phyloP scores from a whole-genome alignment of 1,140 invertebrate genomes.

The Oscheius sp. region DNA sequence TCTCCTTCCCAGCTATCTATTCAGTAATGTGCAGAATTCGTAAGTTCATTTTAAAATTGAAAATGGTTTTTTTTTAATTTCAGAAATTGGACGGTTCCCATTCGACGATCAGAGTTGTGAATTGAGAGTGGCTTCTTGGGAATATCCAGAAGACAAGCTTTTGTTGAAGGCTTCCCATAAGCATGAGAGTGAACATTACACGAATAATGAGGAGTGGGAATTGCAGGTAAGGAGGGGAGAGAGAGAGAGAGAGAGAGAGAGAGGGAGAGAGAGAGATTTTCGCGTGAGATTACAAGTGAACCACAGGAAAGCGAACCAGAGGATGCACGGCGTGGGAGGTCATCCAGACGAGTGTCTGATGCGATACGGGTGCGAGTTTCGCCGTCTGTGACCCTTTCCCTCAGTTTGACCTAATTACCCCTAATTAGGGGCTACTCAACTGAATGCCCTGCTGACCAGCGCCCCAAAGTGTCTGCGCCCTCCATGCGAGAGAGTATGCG shows the following conservation, averaged over 20 bases:
- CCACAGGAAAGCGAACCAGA: too few relatives aligned
- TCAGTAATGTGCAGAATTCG: slow-evolving; percentile 42
- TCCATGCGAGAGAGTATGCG: too few relatives aligned
- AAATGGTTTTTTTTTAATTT: not conserved
- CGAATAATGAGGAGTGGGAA: slow-evolving; percentile 46
- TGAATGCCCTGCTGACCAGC: too few relatives aligned
- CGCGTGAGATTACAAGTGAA: too few relatives aligned
- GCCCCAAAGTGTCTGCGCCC: too few relatives aligned
- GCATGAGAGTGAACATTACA: slow-evolving; percentile 34
- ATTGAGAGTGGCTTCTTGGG: slow-evolving; percentile 46
- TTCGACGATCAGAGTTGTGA: slow-evolving; percentile 43
- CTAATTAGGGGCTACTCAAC: too few relatives aligned
- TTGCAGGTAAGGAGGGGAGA: slow-evolving; percentile 24
- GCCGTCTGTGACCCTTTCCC: too few relatives aligned
- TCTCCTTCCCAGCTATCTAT: slow-evolving; percentile 45
- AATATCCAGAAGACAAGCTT: slow-evolving; percentile 43
- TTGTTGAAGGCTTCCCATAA: slow-evolving; percentile 39
- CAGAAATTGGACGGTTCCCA: slow-evolving; percentile 41
- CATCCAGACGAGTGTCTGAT: too few relatives aligned
- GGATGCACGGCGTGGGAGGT: too few relatives aligned
- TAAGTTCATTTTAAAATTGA: not conserved
- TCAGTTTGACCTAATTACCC: too few relatives aligned
- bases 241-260: not conserved
- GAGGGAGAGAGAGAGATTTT: too few relatives aligned
- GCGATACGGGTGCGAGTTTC: too few relatives aligned